Conservation (phyloP, 2,797 vertebrate genomes). For the Serranus cabrilla region DNA sequence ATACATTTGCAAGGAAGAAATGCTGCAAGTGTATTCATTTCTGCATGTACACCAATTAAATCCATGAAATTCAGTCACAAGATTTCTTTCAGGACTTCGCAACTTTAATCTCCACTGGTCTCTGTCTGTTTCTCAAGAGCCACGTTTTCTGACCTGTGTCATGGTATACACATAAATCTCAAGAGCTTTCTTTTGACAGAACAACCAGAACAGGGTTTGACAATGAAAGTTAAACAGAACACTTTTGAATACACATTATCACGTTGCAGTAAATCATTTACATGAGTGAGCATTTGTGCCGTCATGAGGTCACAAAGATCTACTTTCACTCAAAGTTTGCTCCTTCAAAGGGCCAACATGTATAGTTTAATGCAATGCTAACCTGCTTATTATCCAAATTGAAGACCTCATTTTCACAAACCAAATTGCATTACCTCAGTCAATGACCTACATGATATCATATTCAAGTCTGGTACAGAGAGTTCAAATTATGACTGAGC, state of each 20-base stretch:
- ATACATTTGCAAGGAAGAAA: constrained; percentile 10
- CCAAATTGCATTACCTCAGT: constrained; percentile 30
- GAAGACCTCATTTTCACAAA: constrained; percentile 24
- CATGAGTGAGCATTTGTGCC: constrained; percentile 8
- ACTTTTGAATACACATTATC: constrained; percentile 35
- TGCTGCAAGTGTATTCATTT: constrained; percentile 6
- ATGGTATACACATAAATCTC: constrained; percentile 1
- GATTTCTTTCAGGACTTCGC: constrained; percentile 20
- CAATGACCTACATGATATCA: constrained; percentile 22
- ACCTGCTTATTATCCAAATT: constrained; percentile 33
- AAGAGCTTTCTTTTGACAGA: constrained; percentile 14
- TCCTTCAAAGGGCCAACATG: constrained; percentile 31
- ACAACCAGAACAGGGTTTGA: constrained; percentile 1
- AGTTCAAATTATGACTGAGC: constrained; percentile 42
- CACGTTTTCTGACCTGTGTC: constrained; percentile 9
- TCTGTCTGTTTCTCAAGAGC: background rate
- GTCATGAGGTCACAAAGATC: constrained; percentile 11
- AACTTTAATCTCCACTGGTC: constrained; percentile 12
- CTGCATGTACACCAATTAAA: constrained; percentile 1
- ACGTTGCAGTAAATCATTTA: constrained; percentile 51
- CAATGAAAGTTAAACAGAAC: constrained; percentile 22
- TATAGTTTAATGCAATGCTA: background rate
- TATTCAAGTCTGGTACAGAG: constrained; percentile 46
- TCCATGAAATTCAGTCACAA: constrained; percentile 6
- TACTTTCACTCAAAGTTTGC: background rate